These are phyloP conservation scores for Corbicula japonica DNA, from an alignment of 2,888 invertebrate genomes.

Conservation along the genomic window DNA sequence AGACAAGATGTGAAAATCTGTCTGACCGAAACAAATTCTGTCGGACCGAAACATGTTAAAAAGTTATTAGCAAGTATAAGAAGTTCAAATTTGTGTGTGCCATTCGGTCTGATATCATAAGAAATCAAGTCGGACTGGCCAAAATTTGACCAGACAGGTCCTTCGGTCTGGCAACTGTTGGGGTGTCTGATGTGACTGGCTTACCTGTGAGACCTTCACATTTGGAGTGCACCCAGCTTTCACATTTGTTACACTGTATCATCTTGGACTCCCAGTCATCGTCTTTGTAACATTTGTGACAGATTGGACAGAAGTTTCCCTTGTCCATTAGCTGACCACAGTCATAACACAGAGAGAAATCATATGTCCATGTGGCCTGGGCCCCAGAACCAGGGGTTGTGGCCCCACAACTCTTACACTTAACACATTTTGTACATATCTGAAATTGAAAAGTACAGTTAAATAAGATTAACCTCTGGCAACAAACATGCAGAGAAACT, in stretches of 20 bases:
- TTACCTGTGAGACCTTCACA: slow-evolving; percentile 93
- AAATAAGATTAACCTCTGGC: background rate
- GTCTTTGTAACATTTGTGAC: slow-evolving; percentile 96
- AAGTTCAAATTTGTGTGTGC: no score
- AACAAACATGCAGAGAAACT: no score
- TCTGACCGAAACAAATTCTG: no score
- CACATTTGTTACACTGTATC: slow-evolving; percentile 97
- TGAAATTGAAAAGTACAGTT: slow-evolving; percentile 56
- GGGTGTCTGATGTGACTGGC: no score
- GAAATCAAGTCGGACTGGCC: no score
- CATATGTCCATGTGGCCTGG: slow-evolving; percentile 86
- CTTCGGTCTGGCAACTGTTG: no score
- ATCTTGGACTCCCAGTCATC: slow-evolving; percentile 97
- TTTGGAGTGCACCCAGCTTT: slow-evolving; percentile 96
- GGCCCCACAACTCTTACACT: slow-evolving; percentile 96
- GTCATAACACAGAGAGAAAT: slow-evolving; percentile 94
- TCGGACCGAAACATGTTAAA: no score
- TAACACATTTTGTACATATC: slow-evolving; percentile 91
- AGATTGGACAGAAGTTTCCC: slow-evolving; percentile 96
- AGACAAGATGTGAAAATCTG: no score
- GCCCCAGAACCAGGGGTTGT: slow-evolving; percentile 84
- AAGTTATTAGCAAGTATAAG: no score
- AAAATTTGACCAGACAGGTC: no score
- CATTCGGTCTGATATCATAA: no score
- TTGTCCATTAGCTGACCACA: slow-evolving; percentile 95